Conservation (phyloP, 2,888 invertebrate species). For the Crepidodera aurea region DNA sequence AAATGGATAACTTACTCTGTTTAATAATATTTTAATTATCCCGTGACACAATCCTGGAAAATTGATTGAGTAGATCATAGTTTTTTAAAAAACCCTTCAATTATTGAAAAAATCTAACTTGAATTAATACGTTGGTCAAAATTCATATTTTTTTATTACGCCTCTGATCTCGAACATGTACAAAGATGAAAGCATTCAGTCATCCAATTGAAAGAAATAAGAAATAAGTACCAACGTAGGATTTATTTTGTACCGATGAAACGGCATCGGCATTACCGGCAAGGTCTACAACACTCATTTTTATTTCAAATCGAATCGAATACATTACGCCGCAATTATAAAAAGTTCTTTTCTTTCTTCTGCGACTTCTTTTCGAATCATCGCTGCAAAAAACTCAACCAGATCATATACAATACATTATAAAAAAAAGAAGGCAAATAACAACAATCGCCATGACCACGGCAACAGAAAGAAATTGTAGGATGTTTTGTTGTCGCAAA, state of each 20-base stretch:
- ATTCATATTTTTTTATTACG: neutral
- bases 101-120: too few species aligned
- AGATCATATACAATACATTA: constrained; percentile 39
- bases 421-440: constrained; percentile 33
- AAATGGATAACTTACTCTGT: too few species aligned
- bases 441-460: constrained; percentile 10
- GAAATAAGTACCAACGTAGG: constrained; percentile 51
- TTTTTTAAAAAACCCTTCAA: too few species aligned
- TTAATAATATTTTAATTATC: too few species aligned
- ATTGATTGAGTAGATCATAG: too few species aligned
- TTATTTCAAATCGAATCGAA: constrained; percentile 51
- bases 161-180: neutral
- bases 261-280: constrained; percentile 49
- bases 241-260: constrained; percentile 55
- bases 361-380: constrained; percentile 11
- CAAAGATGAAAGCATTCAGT: constrained; percentile 37
- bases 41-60: too few species aligned
- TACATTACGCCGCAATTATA: constrained; percentile 54
- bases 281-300: constrained; percentile 52
- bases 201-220: constrained; percentile 55
- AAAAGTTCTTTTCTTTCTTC: constrained; percentile 39
- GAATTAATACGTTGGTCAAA: too few species aligned
- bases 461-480: constrained; percentile 17
- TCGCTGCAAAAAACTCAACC: constrained; percentile 40
- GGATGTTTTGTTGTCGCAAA: constrained; percentile 20